A percentile compares a stretch with the other conserved stretches of the same genome.
Conservation (phyloP, 2,113 vertebrate genomes). For the Chionomys nivalis region DNA sequence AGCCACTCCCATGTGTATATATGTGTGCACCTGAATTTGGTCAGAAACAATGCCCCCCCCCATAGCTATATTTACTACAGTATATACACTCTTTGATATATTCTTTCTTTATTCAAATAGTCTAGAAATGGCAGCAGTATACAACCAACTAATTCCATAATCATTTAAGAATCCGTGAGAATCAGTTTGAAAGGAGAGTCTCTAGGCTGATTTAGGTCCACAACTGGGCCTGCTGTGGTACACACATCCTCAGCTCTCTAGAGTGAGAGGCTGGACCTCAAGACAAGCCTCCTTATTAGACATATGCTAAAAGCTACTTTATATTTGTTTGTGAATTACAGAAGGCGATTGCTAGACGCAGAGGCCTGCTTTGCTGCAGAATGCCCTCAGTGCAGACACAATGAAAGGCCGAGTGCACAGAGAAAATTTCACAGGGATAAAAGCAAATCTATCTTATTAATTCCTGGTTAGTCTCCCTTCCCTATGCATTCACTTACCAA, state of each 20-base stretch:
- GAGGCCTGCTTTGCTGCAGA: slow-evolving; percentile 18
- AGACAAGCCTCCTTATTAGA: slow-evolving; percentile 18
- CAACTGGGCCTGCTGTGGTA: neutral
- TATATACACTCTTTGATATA: neutral
- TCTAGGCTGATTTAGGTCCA: neutral
- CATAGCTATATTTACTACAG: neutral
- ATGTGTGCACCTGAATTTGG: neutral
- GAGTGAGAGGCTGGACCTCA: neutral
- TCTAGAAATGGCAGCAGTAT: slow-evolving; percentile 40
- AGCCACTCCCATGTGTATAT: neutral
- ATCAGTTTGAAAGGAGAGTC: slow-evolving; percentile 22
- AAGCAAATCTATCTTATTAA: slow-evolving; percentile 53
- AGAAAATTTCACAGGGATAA: neutral
- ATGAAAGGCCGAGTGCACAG: slow-evolving; percentile 3
- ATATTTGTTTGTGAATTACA: slow-evolving; percentile 50
- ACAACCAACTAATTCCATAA: slow-evolving; percentile 28
- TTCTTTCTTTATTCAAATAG: neutral
- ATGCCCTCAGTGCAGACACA: slow-evolving; percentile 16
- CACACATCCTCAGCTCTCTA: neutral
- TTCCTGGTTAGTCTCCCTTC: slow-evolving; percentile 46
- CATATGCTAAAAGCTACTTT: slow-evolving; percentile 42
- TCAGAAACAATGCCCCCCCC: neutral
- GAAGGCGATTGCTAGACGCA: slow-evolving; percentile 22
- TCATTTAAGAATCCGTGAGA: slow-evolving; percentile 36
- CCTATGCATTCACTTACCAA: neutral